phyloP scores from a whole-genome alignment of 2,888 invertebrate species.

The Apamea anceps region DNA sequence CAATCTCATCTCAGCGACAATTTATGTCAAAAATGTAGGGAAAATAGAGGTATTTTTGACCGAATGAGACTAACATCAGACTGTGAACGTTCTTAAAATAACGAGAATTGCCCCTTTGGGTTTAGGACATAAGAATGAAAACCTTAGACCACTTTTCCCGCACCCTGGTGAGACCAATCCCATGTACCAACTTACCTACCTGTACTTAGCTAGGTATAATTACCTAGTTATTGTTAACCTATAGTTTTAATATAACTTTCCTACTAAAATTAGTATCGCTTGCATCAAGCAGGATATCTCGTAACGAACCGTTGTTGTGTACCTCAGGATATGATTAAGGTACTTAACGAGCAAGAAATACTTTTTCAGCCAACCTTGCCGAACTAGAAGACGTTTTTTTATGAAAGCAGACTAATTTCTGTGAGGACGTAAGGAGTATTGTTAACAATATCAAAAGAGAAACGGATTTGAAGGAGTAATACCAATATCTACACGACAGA shows the following conservation, averaged over 20 bases:
- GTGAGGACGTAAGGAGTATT: neutral
- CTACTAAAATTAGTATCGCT: conserved; percentile 40
- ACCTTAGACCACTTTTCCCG: neutral
- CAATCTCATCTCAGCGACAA: no score
- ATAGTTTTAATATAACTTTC: conserved; percentile 10
- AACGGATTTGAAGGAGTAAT: neutral
- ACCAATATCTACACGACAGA: neutral
- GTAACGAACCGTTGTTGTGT: conserved; percentile 47
- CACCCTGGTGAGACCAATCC: neutral
- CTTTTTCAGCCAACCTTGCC: conserved; percentile 48
- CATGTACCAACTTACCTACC: neutral
- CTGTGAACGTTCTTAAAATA: no score
- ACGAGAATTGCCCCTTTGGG: neutral
- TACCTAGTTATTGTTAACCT: neutral
- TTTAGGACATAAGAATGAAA: neutral
- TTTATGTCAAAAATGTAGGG: no score
- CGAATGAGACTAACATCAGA: no score
- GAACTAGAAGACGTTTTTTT: conserved; percentile 30
- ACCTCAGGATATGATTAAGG: conserved; percentile 55
- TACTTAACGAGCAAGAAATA: conserved; percentile 34
- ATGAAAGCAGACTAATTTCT: conserved; percentile 29
- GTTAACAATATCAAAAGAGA: neutral
- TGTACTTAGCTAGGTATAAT: neutral
- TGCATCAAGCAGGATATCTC: conserved; percentile 59
- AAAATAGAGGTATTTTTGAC: no score